Percentiles rank a stretch among this genome's conserved stretches.
phyloP scores from a whole-genome alignment of 2,888 invertebrate genomes.

The Blera fallax region DNA sequence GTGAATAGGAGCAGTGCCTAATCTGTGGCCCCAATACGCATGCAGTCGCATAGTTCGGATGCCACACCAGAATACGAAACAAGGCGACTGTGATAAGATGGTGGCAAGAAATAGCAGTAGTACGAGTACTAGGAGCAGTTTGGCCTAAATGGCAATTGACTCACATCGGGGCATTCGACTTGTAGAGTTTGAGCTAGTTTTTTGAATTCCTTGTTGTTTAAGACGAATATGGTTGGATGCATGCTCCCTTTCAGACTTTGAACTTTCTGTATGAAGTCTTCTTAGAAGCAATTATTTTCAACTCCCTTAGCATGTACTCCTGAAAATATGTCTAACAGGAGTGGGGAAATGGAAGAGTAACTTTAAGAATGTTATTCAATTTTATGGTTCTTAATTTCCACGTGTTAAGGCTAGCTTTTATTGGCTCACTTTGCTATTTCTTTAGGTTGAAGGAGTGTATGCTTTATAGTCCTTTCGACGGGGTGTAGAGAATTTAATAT shows the following conservation, averaged over 20 bases:
- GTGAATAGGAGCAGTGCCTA: slow-evolving; percentile 16
- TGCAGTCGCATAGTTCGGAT: slow-evolving; percentile 3
- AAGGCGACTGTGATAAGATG: neutral
- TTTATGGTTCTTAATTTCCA: too few relatives aligned
- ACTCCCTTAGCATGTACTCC: neutral
- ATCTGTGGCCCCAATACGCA: slow-evolving; percentile 41
- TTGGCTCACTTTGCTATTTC: too few relatives aligned
- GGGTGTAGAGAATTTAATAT: too few relatives aligned
- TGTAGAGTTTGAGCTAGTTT: slow-evolving; percentile 12
- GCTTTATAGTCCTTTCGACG: too few relatives aligned
- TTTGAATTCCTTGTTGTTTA: slow-evolving; percentile 11
- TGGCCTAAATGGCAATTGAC: slow-evolving; percentile 47
- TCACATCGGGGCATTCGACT: neutral
- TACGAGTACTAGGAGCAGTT: too few relatives aligned
- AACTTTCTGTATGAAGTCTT: slow-evolving; percentile 6
- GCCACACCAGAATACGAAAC: neutral
- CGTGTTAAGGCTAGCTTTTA: too few relatives aligned
- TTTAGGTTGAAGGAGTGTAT: too few relatives aligned
- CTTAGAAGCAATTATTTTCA: neutral
- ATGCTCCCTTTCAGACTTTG: slow-evolving; percentile 6
- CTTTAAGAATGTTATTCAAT: neutral
- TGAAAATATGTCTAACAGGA: neutral
- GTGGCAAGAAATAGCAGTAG: neutral
- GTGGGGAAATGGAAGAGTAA: neutral
- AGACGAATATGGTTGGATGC: neutral